phyloP scores from a whole-genome alignment of 2,888 invertebrate genomes.

The Apotomis betuletana region DNA sequence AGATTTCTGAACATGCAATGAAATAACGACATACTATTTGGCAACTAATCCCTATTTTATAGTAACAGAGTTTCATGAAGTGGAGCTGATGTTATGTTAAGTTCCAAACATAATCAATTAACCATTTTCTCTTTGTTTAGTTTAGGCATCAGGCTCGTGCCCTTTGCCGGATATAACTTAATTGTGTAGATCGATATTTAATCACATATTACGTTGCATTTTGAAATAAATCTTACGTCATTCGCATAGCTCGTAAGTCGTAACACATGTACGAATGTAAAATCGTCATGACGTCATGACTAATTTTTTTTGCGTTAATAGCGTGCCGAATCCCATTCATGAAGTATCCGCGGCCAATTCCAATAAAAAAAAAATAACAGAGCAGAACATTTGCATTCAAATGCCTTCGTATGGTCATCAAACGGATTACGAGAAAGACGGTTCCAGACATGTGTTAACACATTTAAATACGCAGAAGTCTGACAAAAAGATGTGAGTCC shows the following conservation, averaged over 20 bases:
- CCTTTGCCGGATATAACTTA: neutral
- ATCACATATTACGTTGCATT: neutral
- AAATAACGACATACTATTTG: no score
- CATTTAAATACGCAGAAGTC: no score
- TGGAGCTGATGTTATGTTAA: no score
- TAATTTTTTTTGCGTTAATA: constrained; percentile 44
- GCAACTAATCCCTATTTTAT: no score
- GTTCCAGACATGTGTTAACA: neutral
- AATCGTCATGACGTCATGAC: constrained; percentile 43
- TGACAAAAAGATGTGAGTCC: no score
- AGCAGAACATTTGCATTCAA: constrained; percentile 41
- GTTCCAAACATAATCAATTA: neutral
- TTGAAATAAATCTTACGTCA: constrained; percentile 35
- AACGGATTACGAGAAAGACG: neutral
- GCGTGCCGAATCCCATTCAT: constrained; percentile 28
- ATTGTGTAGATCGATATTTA: neutral
- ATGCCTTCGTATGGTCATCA: constrained; percentile 33
- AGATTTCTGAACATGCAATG: no score
- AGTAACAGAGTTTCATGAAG: no score
- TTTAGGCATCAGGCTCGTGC: neutral
- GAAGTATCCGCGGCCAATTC: neutral
- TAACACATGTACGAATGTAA: constrained; percentile 21
- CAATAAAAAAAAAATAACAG: constrained; percentile 3
- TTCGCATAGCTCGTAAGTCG: constrained; percentile 1
- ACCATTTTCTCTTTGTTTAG: neutral